Evolutionary conservation across 2,113 vertebrate genomes (phyloP).

Genomic region (Hucho hucho): DNA sequence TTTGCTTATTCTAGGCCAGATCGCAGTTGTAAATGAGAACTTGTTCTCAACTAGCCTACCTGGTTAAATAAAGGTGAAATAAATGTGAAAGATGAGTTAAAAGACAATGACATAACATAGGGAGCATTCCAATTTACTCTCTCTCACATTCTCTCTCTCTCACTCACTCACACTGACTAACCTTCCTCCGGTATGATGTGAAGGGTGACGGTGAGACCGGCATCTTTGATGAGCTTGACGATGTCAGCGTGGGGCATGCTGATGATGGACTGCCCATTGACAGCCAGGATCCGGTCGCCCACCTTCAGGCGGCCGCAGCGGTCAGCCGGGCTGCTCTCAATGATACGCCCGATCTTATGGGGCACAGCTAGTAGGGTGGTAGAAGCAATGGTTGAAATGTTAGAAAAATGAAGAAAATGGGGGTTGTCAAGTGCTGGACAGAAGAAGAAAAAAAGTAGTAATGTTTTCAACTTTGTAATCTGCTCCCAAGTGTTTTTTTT

Average conservation of each 20-base stretch:
- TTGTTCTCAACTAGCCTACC: too few relatives aligned
- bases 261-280: constrained; percentile 98
- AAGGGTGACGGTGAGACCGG: constrained; percentile 94
- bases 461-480: too few relatives aligned
- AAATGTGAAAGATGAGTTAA: too few relatives aligned
- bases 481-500: too few relatives aligned
- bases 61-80: too few relatives aligned
- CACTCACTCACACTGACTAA: constrained; percentile 64
- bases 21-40: too few relatives aligned
- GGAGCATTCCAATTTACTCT: too few relatives aligned
- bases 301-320: constrained; percentile 96
- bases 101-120: too few relatives aligned
- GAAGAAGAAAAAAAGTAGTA: too few relatives aligned
- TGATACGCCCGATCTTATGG: constrained; percentile 98
- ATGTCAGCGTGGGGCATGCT: constrained; percentile 99
- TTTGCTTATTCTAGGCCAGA: too few relatives aligned
- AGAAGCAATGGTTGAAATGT: not conserved
- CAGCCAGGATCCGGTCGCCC: constrained; percentile 97
- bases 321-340: constrained; percentile 96
- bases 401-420: too few relatives aligned
- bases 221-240: constrained; percentile 98
- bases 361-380: constrained; percentile 83
- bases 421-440: too few relatives aligned
- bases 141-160: not conserved
- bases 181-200: constrained; percentile 99